These are phyloP conservation scores for Gortyna flavago DNA, from an alignment of 2,888 invertebrate genomes.

Conservation along the genomic window DNA sequence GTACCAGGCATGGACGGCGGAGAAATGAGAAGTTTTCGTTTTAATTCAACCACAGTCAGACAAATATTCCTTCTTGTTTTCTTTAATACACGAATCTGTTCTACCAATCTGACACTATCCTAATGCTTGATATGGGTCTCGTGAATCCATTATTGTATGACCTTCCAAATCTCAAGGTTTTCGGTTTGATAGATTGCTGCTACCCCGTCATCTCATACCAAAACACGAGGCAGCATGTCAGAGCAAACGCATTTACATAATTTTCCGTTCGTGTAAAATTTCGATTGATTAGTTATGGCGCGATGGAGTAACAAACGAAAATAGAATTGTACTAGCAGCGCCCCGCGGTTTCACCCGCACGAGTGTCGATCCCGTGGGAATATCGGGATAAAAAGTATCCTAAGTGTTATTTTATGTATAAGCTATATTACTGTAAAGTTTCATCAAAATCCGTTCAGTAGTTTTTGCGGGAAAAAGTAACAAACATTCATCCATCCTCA, in stretches of 20 bases:
- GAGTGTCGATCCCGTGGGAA: too few species aligned
- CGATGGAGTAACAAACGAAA: conserved; percentile 9
- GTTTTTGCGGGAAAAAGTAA: too few species aligned
- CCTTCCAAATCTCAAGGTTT: conserved; percentile 32
- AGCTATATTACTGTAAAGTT: too few species aligned
- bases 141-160: conserved; percentile 53
- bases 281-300: conserved; percentile 34
- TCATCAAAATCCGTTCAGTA: too few species aligned
- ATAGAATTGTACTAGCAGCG: too few species aligned
- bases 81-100: conserved; percentile 36
- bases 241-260: conserved; percentile 9
- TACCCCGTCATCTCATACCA: conserved; percentile 24
- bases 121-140: conserved; percentile 50
- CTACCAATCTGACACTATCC: conserved; percentile 41
- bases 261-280: conserved; percentile 36
- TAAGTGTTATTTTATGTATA: too few species aligned
- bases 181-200: conserved; percentile 44
- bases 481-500: too few species aligned
- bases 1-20: not conserved
- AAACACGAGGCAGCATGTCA: conserved; percentile 31
- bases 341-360: too few species aligned
- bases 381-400: too few species aligned
- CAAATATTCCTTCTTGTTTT: conserved; percentile 25
- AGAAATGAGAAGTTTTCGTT: conserved; percentile 24
- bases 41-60: not conserved